Evolutionary conservation across 2,888 invertebrate species (phyloP), one percentile per base, ranked within the genome.

Genomic region (Keiferia lycopersicella): DNA sequence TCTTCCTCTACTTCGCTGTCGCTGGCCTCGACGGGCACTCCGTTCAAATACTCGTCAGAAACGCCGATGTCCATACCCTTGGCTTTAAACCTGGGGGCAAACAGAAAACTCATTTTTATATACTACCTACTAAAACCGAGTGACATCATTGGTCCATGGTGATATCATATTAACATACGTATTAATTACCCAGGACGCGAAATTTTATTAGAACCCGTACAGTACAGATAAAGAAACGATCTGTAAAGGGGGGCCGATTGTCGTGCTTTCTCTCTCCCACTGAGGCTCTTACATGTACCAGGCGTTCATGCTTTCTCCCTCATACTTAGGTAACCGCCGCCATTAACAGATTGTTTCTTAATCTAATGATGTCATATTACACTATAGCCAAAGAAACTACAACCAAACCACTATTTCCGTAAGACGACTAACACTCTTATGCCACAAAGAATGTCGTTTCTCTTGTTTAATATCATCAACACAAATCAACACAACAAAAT

Each of bases 61-160:
- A 96, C 95, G 0, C 96, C 96, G 61, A 96, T 93, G 71, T 96
- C 95, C 95, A 96, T 96, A 14, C 96, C 96, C 88, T 96, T 95
- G 58, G 96, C 94, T 82, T 96, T 96, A 84, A 97, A 96, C 84
- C 96, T 95, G 74, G 0, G 14, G 12, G 6, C 0, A 22, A 12
- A 22, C 11, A 53, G 30, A 14, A 4, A 8, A 8, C 34, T 34
- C 34, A 34, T 34, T 4, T 34, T 30, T 6, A 34, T n/a, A n/a
- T n/a, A 34, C 34, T 8, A 8, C 4, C 34, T 34, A 7, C 34
- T 34, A 2, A 22, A 22, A 11, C 50, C 45, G 63, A 26, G 10
- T 4, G 3, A 34, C 30, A 4, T 30, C 6, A 30, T 4, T n/a
- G n/a, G n/a, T n/a, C n/a, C n/a, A n/a, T n/a, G n/a, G n/a, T n/a